Conservation (phyloP, 2,888 invertebrate genomes). For the Leptinotarsa tumamoca region DNA sequence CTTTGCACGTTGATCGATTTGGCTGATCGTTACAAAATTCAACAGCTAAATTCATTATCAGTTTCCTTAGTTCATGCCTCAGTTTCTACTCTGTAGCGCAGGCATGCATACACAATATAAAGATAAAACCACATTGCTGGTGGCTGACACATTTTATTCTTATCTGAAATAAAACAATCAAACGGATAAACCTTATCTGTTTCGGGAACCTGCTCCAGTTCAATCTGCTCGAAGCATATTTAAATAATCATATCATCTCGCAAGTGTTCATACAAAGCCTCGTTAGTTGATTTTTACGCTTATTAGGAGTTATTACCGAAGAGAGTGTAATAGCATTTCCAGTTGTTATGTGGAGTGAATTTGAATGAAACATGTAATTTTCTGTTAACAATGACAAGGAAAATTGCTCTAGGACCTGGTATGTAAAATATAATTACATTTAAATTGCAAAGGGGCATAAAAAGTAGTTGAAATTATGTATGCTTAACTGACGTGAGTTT, state of each 20-base stretch:
- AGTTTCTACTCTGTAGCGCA: neutral
- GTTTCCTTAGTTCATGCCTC: neutral
- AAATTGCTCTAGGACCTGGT: constrained; percentile 26
- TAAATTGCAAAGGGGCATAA: neutral
- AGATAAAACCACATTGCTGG: neutral
- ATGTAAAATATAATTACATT: constrained; percentile 13
- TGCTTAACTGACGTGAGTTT: neutral
- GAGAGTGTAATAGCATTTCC: neutral
- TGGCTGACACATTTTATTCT: constrained; percentile 1
- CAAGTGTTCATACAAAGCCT: neutral
- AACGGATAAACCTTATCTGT: constrained; percentile 16
- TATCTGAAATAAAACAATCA: constrained; percentile 11
- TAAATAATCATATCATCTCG: constrained; percentile 4
- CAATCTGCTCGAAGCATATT: constrained; percentile 3
- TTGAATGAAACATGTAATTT: constrained; percentile 12
- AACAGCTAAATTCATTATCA: neutral
- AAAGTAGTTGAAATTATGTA: neutral
- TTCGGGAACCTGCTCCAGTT: neutral
- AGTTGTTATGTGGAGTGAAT: neutral
- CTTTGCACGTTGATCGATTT: too few species aligned
- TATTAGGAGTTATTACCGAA: neutral
- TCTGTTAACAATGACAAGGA: constrained; percentile 17
- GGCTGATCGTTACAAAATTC: too few species aligned
- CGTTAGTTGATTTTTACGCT: neutral
- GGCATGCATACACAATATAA: neutral